Evolutionary conservation across 37 sponge, comb jelly and placozoan species (phyloP), one percentile per base, ranked within the genome.

Genomic region (Dysidea cf. avara): DNA sequence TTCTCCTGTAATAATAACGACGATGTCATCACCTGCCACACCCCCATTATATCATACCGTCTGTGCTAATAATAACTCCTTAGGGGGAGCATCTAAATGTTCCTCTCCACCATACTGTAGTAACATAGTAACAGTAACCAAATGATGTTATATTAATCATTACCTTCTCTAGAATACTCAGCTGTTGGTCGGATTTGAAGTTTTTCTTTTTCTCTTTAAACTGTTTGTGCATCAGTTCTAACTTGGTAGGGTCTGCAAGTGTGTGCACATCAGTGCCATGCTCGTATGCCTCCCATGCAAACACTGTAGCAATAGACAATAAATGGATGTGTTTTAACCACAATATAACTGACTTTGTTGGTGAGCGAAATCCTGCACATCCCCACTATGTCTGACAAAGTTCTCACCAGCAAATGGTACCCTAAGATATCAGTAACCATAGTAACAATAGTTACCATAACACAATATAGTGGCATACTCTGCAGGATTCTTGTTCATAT

Each of bases 51-150:
- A n/a, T n/a, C n/a, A 77, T 28, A 79, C 86, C 21, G 97, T 94
- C 56, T 94, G 90, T 3, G 99, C 83, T 11, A 92, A 53, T 11
- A 98, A 79, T 18, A 98, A 71, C 71, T 94, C 99, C 46, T 83
- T 92, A 16, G 95, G 87, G 12, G 99, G 99, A 17, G 87, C 92
- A 48, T 94, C 78, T 13, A 98, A 74, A 62, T 98, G 92, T 56
- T 94, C 95, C 52, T 94, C 87, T 46, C 99, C 99, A 22, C 99
- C 99, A 69, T 98, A 98, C 65, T n/a, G n/a, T n/a, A n/a, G n/a
- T n/a, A n/a, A n/a, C n/a, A n/a, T n/a, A n/a, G 59, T 30, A 20
- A 67, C 6, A 35, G 39, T 11, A 25, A 65, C 24, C 40, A 20
- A 20, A 9, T 35, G 34, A 65, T 65, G 50, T 9, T 43, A 31